phyloP scores from a whole-genome alignment of 2,888 invertebrate species.

The Rhodophaea formosa region DNA sequence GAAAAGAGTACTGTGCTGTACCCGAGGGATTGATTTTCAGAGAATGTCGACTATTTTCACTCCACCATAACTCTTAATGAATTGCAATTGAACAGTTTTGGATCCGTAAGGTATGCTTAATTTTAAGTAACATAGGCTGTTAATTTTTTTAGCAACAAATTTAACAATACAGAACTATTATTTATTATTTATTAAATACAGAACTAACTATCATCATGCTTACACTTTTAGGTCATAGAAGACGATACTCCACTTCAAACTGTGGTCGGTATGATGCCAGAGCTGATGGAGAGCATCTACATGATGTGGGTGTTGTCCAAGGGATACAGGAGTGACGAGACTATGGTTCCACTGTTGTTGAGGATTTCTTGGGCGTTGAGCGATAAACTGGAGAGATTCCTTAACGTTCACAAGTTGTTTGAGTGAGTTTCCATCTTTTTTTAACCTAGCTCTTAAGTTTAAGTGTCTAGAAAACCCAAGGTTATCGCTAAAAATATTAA shows the following conservation, averaged over 20 bases:
- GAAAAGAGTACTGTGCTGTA: too few relatives aligned
- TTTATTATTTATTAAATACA: too few relatives aligned
- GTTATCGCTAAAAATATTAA: too few relatives aligned
- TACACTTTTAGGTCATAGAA: constrained; percentile 84
- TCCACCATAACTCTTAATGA: too few relatives aligned
- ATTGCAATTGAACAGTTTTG: too few relatives aligned
- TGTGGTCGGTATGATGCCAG: constrained; percentile 87
- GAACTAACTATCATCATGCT: too few relatives aligned
- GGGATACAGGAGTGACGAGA: constrained; percentile 91
- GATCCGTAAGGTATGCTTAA: too few relatives aligned
- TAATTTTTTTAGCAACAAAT: too few relatives aligned
- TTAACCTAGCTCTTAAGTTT: not conserved
- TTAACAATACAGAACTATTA: too few relatives aligned
- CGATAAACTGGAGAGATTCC: constrained; percentile 86
- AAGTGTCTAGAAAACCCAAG: not conserved
- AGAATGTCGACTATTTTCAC: too few relatives aligned
- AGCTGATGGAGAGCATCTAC: constrained; percentile 90
- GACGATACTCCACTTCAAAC: constrained; percentile 85
- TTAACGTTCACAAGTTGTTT: constrained; percentile 88
- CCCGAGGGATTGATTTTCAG: too few relatives aligned
- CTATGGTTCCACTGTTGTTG: constrained; percentile 91
- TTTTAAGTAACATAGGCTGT: too few relatives aligned
- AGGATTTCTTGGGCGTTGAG: constrained; percentile 92
- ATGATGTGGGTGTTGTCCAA: constrained; percentile 95
- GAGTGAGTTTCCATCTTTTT: constrained; percentile 79